Base-by-base conservation (phyloP, 2,113 vertebrate species). In the Siniperca chuatsi region DNA sequence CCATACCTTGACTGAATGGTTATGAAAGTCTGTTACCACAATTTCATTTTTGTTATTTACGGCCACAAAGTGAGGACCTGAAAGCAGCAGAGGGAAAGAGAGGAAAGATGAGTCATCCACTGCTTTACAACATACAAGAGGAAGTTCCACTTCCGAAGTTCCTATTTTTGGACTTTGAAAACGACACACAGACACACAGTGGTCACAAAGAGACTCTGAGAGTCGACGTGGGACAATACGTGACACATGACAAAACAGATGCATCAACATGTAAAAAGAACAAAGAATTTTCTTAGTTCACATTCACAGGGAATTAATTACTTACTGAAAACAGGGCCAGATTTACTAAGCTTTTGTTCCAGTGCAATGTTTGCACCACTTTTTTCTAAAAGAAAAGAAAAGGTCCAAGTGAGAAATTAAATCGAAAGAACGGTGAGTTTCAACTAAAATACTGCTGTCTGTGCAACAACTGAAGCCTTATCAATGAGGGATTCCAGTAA, bases 1-100 rank as follows among this genome's bases (percentile, higher is more conserved):
- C 42, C 94, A 90, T 94, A 99, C 98, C 98, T 99, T 99, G 69
- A 99, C 98, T 0, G 98, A 99, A 90, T 99, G 98, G 93, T 99
- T 99, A 90, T 99, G 98, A 93, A 99, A 99, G 90, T 99, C 98
- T 0, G 98, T 99, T 64, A 99, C 98, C 83, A 99, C 96, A 0
- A 99, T 99, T 93, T 99, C 98, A 40, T 98, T 99, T 95, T 98
- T 99, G 96, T 98, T 99, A 93, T 99, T 99, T 29, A 99, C 97
- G 0, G 98, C 97, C 86, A 99, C 98, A 79, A 99, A 99, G 93
- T 99, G 98, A n/a, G 98, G 98, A 77, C 98, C 98, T 99, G 88
- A 21, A 89, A 89, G 84, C 33, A 84, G 73, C 21, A 60, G 65
- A 87, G 40, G 58, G 50, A 81, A 66, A 80, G 35, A 75, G 42